phyloP scores from a whole-genome alignment of 2,888 invertebrate genomes.

The Antheraea assamensis region DNA sequence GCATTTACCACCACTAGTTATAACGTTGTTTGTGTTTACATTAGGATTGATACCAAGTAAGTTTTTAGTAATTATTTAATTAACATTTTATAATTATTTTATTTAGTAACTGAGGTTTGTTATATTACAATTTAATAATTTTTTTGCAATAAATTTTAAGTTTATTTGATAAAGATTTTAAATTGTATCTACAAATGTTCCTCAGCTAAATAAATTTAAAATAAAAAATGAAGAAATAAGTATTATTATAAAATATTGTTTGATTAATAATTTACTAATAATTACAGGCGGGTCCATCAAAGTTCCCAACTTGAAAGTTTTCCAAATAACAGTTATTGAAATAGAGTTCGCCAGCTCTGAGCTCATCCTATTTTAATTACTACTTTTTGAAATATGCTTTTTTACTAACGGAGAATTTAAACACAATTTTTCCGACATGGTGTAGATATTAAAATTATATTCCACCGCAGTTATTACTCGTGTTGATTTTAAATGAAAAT shows the following conservation, averaged over 20 bases:
- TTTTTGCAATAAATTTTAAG: background rate
- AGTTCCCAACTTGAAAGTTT: background rate
- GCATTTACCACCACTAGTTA: conserved; percentile 17
- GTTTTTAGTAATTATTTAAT: background rate
- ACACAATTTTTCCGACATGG: no score
- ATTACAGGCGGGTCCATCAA: background rate
- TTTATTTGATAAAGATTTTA: background rate
- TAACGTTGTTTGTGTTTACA: conserved; percentile 17
- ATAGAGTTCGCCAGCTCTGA: background rate
- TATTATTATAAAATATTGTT: background rate
- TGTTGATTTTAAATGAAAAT: background rate
- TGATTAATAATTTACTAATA: background rate
- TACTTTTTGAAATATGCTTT: no score
- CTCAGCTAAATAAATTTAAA: background rate
- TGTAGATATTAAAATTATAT: background rate
- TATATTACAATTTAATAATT: no score
- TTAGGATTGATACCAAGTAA: conserved; percentile 21
- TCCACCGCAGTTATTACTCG: background rate
- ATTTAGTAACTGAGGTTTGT: background rate
- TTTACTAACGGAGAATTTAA: no score
- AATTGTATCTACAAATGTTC: background rate
- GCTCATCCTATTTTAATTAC: background rate
- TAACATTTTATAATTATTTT: no score
- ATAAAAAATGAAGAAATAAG: background rate
- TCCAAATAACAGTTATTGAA: background rate